A percentile compares a stretch with the other conserved stretches of the same genome.
Conservation (phyloP, 1,140 invertebrate species). For the Atta colombica region DNA sequence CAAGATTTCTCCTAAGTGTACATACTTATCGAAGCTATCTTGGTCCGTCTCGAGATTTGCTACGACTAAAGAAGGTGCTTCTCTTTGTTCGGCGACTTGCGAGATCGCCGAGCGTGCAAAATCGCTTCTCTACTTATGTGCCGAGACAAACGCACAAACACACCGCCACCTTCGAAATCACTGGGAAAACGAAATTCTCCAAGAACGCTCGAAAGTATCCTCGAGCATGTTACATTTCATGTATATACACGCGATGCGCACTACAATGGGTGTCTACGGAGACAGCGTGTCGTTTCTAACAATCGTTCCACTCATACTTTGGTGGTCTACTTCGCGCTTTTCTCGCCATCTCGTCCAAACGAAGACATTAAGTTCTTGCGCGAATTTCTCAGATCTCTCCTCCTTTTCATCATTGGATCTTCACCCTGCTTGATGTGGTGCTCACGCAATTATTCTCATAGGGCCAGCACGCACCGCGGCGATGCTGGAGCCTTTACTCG, state of each 20-base stretch:
- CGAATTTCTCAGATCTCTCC: not conserved
- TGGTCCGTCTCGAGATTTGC: not conserved
- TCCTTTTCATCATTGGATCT: not conserved
- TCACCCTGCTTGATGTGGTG: conserved; percentile 30
- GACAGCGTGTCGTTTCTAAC: conserved; percentile 9
- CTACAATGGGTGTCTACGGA: conserved; percentile 16
- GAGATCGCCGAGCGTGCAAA: not conserved
- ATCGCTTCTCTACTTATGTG: conserved; percentile 13
- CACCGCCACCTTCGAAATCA: not conserved
- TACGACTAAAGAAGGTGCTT: conserved; percentile 5
- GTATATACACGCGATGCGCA: conserved; percentile 13
- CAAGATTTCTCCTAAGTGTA: conserved; percentile 19
- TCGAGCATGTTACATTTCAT: conserved; percentile 8
- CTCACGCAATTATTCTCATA: conserved; percentile 46
- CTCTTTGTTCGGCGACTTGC: not conserved
- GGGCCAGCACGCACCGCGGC: conserved; percentile 26
- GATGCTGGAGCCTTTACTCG: conserved; percentile 75
- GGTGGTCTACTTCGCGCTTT: not conserved
- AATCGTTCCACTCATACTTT: conserved; percentile 20
- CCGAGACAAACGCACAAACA: not conserved
- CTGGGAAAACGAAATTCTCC: not conserved
- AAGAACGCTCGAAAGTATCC: not conserved
- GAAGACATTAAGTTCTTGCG: conserved; percentile 32
- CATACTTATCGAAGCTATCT: not conserved
- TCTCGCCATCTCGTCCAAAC: not conserved